Conservation (phyloP, 1,140 invertebrate species). For the Sipha flava region DNA sequence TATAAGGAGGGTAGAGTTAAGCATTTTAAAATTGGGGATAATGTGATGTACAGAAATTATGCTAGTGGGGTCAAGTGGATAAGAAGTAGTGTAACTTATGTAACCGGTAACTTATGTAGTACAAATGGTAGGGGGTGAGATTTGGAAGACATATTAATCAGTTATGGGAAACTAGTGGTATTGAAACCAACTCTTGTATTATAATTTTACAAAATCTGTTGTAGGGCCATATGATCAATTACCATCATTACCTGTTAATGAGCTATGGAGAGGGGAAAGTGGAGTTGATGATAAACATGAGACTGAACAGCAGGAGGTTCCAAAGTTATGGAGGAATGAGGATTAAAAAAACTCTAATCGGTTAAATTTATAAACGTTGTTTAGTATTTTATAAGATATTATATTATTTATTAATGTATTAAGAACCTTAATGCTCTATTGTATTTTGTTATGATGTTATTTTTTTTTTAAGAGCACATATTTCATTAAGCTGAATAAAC, state of each 20-base stretch:
- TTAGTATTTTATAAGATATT: no score
- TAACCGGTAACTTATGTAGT: background rate
- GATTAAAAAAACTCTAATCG: background rate
- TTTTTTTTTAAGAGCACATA: no score
- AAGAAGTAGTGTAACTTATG: background rate
- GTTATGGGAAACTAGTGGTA: no score
- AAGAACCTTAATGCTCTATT: background rate
- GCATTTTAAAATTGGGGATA: background rate
- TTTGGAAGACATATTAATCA: background rate
- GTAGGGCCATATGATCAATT: background rate
- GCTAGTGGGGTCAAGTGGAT: background rate
- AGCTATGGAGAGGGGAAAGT: background rate
- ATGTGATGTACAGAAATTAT: background rate
- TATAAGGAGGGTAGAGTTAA: background rate
- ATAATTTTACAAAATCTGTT: background rate
- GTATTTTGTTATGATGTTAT: background rate
- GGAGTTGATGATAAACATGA: background rate
- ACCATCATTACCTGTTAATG: background rate
- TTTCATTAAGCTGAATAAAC: no score
- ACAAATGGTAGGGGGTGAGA: background rate
- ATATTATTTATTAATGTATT: no score
- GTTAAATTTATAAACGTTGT: background rate
- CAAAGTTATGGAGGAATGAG: no score
- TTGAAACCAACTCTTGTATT: no score
- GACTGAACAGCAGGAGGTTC: background rate